phyloP scores from a whole-genome alignment of 2,888 invertebrate species.

The Dolichopus griseipennis region DNA sequence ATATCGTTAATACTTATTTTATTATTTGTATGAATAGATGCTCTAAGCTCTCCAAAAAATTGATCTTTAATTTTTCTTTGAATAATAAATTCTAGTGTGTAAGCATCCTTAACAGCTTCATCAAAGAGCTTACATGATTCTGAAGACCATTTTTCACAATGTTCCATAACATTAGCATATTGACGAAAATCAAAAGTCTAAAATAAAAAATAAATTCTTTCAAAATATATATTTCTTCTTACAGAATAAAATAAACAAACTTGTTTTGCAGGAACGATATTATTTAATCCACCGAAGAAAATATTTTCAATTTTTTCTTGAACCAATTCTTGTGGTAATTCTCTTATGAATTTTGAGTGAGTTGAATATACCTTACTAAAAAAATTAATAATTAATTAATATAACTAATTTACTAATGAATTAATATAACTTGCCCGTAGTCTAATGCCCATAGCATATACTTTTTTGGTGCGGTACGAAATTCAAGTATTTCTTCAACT shows the following conservation, averaged over 20 bases:
- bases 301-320: conserved; percentile 10
- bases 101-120: conserved; percentile 16
- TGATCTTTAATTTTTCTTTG: conserved; percentile 11
- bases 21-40: conserved; percentile 17
- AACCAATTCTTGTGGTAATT: conserved; percentile 13
- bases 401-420: neutral
- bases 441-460: conserved; percentile 20
- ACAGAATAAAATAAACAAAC: conserved; percentile 4
- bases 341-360: conserved; percentile 13
- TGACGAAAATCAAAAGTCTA: conserved; percentile 18
- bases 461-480: neutral
- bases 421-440: conserved; percentile 16
- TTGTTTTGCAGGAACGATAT: conserved; percentile 19
- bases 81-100: conserved; percentile 12
- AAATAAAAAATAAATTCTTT: conserved; percentile 8
- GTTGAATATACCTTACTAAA: conserved; percentile 16
- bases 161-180: neutral
- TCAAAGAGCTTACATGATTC: conserved; percentile 17
- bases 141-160: conserved; percentile 17
- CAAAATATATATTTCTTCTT: no score
- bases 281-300: conserved; percentile 18
- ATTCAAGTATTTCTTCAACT: conserved; percentile 15
- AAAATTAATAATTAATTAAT: neutral
- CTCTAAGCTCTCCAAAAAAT: conserved; percentile 18
- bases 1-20: conserved; percentile 14